These are phyloP conservation scores for Pao palembangensis DNA, from an alignment of 2,113 vertebrate genomes.

Conservation along the genomic window DNA sequence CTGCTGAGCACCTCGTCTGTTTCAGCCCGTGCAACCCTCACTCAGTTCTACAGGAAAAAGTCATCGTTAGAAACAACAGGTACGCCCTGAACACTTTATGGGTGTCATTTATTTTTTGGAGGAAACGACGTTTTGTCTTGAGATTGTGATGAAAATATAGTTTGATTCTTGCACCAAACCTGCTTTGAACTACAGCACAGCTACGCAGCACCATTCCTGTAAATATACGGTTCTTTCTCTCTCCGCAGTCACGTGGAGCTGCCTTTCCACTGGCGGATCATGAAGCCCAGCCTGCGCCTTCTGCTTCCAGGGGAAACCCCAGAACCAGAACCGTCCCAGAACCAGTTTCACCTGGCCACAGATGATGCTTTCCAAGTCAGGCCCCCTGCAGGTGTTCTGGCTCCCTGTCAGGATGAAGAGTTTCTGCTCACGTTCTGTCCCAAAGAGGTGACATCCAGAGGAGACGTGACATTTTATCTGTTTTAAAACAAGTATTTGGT, in stretches of 20 bases:
- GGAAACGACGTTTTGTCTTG: too few relatives aligned
- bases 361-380: conserved; percentile 79
- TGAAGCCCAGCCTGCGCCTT: conserved; percentile 79
- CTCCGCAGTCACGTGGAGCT: conserved; percentile 82
- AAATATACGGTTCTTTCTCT: neutral
- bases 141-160: neutral
- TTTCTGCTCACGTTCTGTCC: conserved; percentile 84
- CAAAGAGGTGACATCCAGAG: conserved; percentile 73
- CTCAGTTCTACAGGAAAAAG: conserved; percentile 61
- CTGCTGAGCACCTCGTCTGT: conserved; percentile 79
- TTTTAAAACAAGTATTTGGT: neutral
- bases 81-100: conserved; percentile 53
- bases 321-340: conserved; percentile 27
- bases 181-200: too few relatives aligned
- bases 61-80: conserved; percentile 83
- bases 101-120: too few relatives aligned
- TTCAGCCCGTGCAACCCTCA: conserved; percentile 81
- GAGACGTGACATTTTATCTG: neutral
- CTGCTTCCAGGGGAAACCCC: conserved; percentile 58
- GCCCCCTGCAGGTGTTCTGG: conserved; percentile 76
- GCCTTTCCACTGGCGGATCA: conserved; percentile 86
- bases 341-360: conserved; percentile 64
- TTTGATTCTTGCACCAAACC: too few relatives aligned
- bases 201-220: too few relatives aligned
- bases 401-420: conserved; percentile 73